Conservation (phyloP, 1,140 invertebrate genomes). For the Aphelenchoides fujianensis region DNA sequence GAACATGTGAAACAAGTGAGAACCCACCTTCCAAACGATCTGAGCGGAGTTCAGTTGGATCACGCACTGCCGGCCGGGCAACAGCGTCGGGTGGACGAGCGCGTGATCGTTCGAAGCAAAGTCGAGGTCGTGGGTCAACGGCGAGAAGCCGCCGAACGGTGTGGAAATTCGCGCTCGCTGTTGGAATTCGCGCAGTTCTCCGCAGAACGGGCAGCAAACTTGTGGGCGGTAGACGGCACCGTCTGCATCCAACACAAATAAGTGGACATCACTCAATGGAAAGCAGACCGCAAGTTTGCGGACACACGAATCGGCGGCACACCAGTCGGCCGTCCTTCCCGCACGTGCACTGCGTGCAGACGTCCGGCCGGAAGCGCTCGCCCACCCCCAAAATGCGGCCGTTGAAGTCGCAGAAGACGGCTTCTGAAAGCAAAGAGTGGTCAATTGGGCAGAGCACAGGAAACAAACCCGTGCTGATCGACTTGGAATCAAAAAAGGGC, state of each 20-base stretch:
- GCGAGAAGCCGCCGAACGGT: background rate
- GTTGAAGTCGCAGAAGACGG: background rate
- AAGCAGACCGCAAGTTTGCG: background rate
- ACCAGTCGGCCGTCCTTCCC: background rate
- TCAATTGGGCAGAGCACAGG: background rate
- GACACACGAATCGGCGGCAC: slow-evolving; percentile 8
- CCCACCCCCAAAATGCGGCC: slow-evolving; percentile 8
- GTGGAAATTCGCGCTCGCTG: background rate
- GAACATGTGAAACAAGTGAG: background rate
- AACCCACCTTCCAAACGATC: slow-evolving; percentile 12
- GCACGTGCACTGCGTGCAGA: slow-evolving; percentile 12
- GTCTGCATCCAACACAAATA: too few species aligned
- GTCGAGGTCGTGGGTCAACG: background rate
- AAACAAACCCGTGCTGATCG: background rate
- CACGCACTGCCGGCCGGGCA: background rate
- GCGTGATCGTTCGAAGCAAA: background rate
- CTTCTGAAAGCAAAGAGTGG: too few species aligned
- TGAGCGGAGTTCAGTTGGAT: slow-evolving; percentile 11
- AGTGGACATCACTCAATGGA: too few species aligned
- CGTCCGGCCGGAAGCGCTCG: background rate
- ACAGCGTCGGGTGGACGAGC: background rate
- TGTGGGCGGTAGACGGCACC: slow-evolving; percentile 9
- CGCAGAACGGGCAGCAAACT: slow-evolving; percentile 22
- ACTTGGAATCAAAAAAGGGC: background rate
- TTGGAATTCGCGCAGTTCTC: background rate